Evolutionary conservation across 1,140 invertebrate genomes (phyloP), one percentile per base, ranked within the genome.

Genomic region (Lepidurus apus): DNA sequence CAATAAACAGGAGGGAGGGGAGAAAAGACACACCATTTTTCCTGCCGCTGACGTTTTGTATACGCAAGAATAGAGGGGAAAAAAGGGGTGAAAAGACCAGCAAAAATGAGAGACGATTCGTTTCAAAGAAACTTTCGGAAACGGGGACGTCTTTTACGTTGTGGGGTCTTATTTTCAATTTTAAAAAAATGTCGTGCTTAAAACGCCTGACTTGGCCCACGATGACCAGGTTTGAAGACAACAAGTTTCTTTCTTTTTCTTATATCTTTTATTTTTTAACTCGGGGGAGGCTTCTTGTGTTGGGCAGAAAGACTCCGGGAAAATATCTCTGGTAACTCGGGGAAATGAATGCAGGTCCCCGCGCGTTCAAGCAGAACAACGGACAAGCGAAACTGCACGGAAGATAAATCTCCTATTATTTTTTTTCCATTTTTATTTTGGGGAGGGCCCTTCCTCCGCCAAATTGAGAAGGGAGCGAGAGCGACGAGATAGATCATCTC

Each of bases 321-420:
- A 65, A 65, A 65, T 13, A 65, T 21, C 53, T 21, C 34, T 11
- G 21, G 3, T 65, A 65, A 65, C 53, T 21, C n/a, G 53, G 53
- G 45, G 45, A 47, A 47, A 65, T 21, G 13, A 65, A 17, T 13
- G 53, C 9, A 65, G 21, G 9, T 65, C 13, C 21, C 21, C 21
- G 53, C 17, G 53, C 53, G 53, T 65, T 65, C 53, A 65, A 65
- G 53, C 53, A 65, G 53, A 65, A 65, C 53, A 65, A 65, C 21
- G 53, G 53, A 65, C 53, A 65, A 65, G 9, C 13, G 53, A 21
- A 65, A 65, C 21, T 65, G 53, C 53, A 17, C 53, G 6, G 53
- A 21, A 65, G 53, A 65, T 65, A 65, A 65, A 65, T 65, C 53
- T 65, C 53, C 9, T 13, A 13, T 7, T 65, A 1, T 65, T 65